Percentiles rank a stretch among this genome's conserved stretches.
Conservation (phyloP, 2,113 vertebrate species). For the Smithornis capensis region DNA sequence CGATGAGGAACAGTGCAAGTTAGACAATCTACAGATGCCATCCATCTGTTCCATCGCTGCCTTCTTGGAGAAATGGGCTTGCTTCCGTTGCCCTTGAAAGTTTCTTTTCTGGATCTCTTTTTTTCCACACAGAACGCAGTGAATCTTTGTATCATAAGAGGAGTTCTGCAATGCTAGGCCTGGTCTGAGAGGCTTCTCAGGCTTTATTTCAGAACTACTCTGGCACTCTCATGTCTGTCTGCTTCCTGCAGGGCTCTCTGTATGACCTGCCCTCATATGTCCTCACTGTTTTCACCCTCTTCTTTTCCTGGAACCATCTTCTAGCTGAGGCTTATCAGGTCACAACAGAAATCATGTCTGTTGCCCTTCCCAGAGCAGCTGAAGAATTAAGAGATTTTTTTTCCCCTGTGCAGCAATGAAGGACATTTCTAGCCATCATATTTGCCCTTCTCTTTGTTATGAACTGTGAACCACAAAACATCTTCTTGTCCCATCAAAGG, state of each 20-base stretch:
- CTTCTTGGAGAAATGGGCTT: neutral
- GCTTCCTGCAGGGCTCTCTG: neutral
- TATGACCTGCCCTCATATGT: neutral
- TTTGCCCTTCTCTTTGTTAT: neutral
- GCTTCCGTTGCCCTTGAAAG: neutral
- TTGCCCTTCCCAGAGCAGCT: neutral
- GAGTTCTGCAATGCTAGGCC: neutral
- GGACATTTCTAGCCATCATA: neutral
- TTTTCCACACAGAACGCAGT: neutral
- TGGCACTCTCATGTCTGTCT: neutral
- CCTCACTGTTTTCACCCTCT: neutral
- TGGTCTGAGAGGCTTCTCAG: neutral
- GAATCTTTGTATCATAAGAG: neutral
- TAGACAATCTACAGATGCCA: constrained; percentile 38
- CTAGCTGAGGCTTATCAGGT: neutral
- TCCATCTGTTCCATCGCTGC: neutral
- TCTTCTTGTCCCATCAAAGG: neutral
- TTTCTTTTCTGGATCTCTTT: neutral
- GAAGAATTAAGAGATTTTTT: neutral
- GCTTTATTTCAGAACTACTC: neutral
- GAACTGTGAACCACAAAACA: neutral
- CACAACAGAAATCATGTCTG: neutral
- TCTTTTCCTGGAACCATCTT: neutral
- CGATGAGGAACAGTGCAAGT: neutral
- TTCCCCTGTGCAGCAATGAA: neutral